Evolutionary conservation across 2,888 invertebrate species (phyloP).

Genomic region (Epinotia demarniana): DNA sequence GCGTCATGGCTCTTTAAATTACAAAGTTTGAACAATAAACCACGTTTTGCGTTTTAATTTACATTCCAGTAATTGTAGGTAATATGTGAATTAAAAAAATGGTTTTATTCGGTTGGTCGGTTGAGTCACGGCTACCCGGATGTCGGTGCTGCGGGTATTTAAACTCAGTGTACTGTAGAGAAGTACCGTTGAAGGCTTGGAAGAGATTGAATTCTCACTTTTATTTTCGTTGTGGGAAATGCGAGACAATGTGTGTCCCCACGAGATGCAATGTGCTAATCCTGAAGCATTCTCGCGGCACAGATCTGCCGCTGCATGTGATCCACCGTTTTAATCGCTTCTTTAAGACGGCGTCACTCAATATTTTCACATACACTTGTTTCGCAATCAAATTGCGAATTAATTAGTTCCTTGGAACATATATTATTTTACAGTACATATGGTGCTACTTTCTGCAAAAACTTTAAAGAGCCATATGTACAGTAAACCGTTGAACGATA

Average conservation of each 20-base stretch:
- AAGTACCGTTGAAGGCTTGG: slow-evolving; percentile 70
- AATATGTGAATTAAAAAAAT: slow-evolving; percentile 40
- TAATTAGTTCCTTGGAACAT: slow-evolving; percentile 13
- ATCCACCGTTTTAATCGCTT: slow-evolving; percentile 42
- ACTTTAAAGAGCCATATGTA: no score
- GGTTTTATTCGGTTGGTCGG: slow-evolving; percentile 42
- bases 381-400: slow-evolving; percentile 23
- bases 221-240: slow-evolving; percentile 75
- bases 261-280: slow-evolving; percentile 52
- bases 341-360: slow-evolving; percentile 25
- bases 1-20: slow-evolving; percentile 45
- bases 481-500: no score
- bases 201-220: slow-evolving; percentile 77
- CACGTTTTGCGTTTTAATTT: slow-evolving; percentile 51
- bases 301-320: slow-evolving; percentile 12
- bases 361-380: slow-evolving; percentile 22
- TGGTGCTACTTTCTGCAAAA: no score
- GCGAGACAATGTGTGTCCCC: slow-evolving; percentile 57
- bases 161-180: slow-evolving; percentile 69
- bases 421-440: slow-evolving; percentile 17
- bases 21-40: slow-evolving; percentile 49
- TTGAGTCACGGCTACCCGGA: slow-evolving; percentile 73
- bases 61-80: slow-evolving; percentile 45
- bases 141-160: slow-evolving; percentile 67
- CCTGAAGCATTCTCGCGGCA: slow-evolving; percentile 49